Evolutionary conservation across 2,888 invertebrate genomes (phyloP), one percentile per base, ranked within the genome.

Genomic region (Chironomus riparius): DNA sequence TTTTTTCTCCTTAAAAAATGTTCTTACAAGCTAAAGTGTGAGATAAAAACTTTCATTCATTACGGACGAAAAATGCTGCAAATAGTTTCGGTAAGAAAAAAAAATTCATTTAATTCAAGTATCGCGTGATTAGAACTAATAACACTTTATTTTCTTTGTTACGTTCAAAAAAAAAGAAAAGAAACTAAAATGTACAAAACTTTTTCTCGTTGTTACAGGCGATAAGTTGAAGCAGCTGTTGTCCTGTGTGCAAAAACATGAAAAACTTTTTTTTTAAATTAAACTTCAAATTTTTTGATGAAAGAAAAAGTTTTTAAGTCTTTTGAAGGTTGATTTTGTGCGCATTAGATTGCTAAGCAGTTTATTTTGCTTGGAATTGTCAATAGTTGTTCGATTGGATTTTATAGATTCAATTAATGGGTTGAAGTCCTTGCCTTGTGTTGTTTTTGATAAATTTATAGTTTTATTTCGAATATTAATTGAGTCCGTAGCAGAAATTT

Each of bases 21-120:
- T 62, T 73, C 61, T 38, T 15, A 56, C 62, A 68, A 65, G n/a
- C 47, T n/a, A 62, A 65, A 68, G 47, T 47, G 47, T 74, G 74
- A 74, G 74, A 68, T 74, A 74, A 74, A 74, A 74, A 74, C 38
- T 61, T 73, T 73, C 65, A 65, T 65, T 65, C 65, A 65, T 65
- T 65, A 65, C 10, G 65, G 5, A 65, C n/a, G 2, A 65, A 38
- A 38, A 38, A 38, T 38, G 38, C 38, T 38, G 38, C 38, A 38
- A 38, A 38, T 38, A 38, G 24, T 65, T 74, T 72, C 38, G 15
- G 48, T 18, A 21, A 47, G 38, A 10, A n/a, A 62, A 56, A 56
- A 62, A 22, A 68, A 65, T 47, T 68, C 28, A 13, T 68, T 74
- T 68, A 65, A 74, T 74, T 74, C 62, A 73, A 73, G 74, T 65